phyloP scores from a whole-genome alignment of 2,113 vertebrate genomes.

The Podarcis cretensis region DNA sequence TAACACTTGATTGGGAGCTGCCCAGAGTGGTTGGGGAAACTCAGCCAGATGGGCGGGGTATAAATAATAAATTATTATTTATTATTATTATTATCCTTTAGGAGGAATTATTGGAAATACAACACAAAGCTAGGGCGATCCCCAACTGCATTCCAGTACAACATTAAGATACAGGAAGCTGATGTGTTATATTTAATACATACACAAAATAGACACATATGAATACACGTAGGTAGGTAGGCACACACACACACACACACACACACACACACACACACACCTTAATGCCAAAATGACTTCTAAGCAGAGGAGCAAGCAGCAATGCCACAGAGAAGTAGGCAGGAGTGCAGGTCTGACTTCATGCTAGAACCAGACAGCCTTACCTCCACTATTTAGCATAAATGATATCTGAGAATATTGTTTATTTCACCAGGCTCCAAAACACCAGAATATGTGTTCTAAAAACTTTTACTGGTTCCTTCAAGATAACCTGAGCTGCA shows the following conservation, averaged over 20 bases:
- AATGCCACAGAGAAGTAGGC: not conserved
- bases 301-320: not conserved
- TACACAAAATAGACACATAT: too few species aligned
- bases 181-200: too few species aligned
- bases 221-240: too few species aligned
- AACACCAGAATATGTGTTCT: slow-evolving; percentile 64
- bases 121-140: not conserved
- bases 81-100: too few species aligned
- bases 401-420: slow-evolving; percentile 31
- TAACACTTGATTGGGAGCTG: too few species aligned
- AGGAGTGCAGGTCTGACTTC: not conserved
- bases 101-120: not conserved
- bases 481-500: slow-evolving; percentile 24
- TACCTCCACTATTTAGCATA: slow-evolving; percentile 49
- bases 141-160: not conserved
- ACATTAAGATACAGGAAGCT: not conserved
- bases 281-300: not conserved
- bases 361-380: not conserved
- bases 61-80: too few species aligned
- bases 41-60: too few species aligned
- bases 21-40: too few species aligned
- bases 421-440: slow-evolving; percentile 15
- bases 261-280: too few species aligned
- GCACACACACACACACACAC: too few species aligned
- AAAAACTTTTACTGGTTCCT: slow-evolving; percentile 20